Evolutionary conservation across 2,888 invertebrate species (phyloP).

Genomic region (Drosophila putrida): DNA sequence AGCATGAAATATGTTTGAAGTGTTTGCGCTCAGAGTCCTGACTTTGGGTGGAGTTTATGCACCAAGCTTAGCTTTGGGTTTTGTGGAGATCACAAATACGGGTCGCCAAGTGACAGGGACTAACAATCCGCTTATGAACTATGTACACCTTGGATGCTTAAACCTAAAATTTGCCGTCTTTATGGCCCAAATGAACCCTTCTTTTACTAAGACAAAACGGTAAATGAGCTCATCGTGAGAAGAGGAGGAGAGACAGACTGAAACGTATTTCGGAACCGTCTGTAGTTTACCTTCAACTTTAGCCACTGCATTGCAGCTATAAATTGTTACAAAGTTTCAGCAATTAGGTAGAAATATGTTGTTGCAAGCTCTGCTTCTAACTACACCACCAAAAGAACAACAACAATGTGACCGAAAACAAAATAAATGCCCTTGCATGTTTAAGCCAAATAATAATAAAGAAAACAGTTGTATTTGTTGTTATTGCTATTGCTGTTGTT

Average conservation of each 20-base stretch:
- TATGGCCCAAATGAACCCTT: slow-evolving; percentile 46
- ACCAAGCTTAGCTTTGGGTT: neutral
- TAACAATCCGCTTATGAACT: slow-evolving; percentile 37
- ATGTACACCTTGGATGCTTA: slow-evolving; percentile 43
- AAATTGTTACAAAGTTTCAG: slow-evolving; percentile 70
- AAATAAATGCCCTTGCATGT: slow-evolving; percentile 74
- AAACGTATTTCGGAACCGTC: slow-evolving; percentile 10
- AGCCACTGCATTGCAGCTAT: slow-evolving; percentile 70
- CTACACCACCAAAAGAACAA: slow-evolving; percentile 36
- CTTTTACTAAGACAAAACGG: slow-evolving; percentile 40
- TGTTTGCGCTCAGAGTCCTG: slow-evolving; percentile 26
- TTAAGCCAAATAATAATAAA: slow-evolving; percentile 69
- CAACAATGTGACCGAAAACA: slow-evolving; percentile 43
- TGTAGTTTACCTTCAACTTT: slow-evolving; percentile 28
- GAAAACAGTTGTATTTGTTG: slow-evolving; percentile 52
- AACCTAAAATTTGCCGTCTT: slow-evolving; percentile 25
- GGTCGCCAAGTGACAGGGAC: neutral
- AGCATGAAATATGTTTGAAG: slow-evolving; percentile 70
- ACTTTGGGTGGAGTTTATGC: slow-evolving; percentile 9
- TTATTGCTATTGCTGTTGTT: slow-evolving; percentile 18
- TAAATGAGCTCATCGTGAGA: slow-evolving; percentile 7
- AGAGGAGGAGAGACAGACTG: neutral
- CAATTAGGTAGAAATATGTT: slow-evolving; percentile 72
- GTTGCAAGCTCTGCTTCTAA: slow-evolving; percentile 40
- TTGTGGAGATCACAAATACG: slow-evolving; percentile 28